These are phyloP conservation scores for Malaclemys terrapin DNA, from an alignment of 2,113 vertebrate species.

Conservation along the genomic window DNA sequence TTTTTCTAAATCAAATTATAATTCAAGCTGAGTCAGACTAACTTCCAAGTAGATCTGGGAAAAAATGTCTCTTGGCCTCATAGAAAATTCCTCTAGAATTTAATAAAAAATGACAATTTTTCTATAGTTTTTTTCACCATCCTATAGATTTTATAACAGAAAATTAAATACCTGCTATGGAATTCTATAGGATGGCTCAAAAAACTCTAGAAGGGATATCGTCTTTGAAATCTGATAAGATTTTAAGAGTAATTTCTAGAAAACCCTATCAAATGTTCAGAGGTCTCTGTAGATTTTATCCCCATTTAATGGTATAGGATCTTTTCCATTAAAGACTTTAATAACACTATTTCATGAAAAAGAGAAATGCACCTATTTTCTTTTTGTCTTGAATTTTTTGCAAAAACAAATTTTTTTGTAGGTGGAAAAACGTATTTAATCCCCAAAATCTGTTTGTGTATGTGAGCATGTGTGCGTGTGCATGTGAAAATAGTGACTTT, in stretches of 20 bases:
- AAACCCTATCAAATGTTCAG: background rate
- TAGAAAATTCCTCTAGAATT: background rate
- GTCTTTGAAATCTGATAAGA: background rate
- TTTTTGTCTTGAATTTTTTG: background rate
- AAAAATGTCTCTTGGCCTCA: background rate
- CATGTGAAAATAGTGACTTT: background rate
- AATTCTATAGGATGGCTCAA: background rate
- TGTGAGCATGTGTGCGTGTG: no score
- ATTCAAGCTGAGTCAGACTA: background rate
- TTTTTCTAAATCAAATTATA: background rate
- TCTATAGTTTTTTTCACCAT: background rate
- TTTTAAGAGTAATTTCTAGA: background rate
- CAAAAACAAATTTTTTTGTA: background rate
- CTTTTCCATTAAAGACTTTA: background rate
- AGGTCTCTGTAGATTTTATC: background rate
- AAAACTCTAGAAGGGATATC: background rate
- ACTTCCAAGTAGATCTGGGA: background rate
- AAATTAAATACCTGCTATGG: background rate
- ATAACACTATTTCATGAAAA: background rate
- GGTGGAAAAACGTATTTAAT: background rate
- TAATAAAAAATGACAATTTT: background rate
- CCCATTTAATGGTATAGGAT: background rate
- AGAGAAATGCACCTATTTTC: background rate
- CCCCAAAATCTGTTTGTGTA: background rate
- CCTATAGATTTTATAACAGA: background rate